phyloP scores from a whole-genome alignment of 2,797 vertebrate species.

The Spinibarbus caldwelli region DNA sequence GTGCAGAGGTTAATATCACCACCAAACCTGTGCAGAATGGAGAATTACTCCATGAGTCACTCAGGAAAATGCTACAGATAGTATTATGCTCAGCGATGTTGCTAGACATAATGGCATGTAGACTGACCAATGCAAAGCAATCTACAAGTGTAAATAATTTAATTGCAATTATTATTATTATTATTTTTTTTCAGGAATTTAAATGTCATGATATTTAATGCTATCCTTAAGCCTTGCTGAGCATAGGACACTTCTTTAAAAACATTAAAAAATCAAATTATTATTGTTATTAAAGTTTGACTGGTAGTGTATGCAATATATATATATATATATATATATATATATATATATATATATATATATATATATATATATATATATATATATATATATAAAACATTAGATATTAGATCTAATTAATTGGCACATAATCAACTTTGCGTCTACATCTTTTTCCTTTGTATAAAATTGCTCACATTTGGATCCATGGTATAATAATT shows the following conservation, averaged over 20 bases:
- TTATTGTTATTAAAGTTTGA: background rate
- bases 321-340: too few species aligned
- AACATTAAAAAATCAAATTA: background rate
- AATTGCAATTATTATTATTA: background rate
- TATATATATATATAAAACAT: too few species aligned
- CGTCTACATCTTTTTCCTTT: background rate
- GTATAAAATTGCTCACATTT: background rate
- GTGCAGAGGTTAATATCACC: constrained; percentile 28
- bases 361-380: too few species aligned
- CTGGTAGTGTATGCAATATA: too few species aligned
- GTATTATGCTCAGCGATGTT: background rate
- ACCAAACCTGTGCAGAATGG: constrained; percentile 21
- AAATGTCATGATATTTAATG: background rate
- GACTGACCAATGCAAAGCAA: background rate
- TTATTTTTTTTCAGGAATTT: background rate
- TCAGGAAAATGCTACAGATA: background rate
- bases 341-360: too few species aligned
- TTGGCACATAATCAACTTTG: background rate
- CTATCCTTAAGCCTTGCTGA: background rate
- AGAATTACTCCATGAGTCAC: background rate
- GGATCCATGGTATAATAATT: background rate
- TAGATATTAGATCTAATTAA: background rate
- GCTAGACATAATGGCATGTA: background rate
- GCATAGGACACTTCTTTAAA: background rate
- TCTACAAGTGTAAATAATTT: background rate